Conservation (phyloP, 2,113 vertebrate genomes). For the Halcyon senegalensis region DNA sequence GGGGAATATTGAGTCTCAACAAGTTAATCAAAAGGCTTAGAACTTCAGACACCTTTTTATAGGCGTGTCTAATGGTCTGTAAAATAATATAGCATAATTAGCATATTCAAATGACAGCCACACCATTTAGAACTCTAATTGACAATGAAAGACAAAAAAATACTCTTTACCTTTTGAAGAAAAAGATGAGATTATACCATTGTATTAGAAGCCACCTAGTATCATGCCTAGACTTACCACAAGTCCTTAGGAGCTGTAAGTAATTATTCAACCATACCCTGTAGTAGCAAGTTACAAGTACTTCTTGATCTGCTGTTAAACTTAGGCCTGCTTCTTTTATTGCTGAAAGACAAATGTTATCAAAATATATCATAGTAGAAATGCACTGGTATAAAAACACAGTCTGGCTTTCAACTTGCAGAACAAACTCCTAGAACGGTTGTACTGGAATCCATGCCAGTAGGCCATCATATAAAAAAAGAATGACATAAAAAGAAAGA, state of each 20-base stretch:
- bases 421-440: neutral
- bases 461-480: neutral
- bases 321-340: neutral
- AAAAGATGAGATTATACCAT: neutral
- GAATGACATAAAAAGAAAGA: neutral
- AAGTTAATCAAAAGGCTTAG: conserved; percentile 65
- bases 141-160: conserved; percentile 2
- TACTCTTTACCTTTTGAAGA: neutral
- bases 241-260: neutral
- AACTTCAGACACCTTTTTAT: conserved; percentile 31
- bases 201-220: neutral
- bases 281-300: neutral
- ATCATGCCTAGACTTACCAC: neutral
- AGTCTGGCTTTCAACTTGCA: neutral
- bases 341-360: neutral
- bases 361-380: neutral
- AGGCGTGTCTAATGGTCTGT: conserved; percentile 38
- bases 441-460: neutral
- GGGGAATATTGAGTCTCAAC: conserved; percentile 10
- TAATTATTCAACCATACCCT: neutral
- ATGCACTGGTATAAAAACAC: neutral
- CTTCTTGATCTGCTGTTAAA: neutral
- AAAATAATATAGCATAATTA: conserved; percentile 44
- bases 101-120: conserved; percentile 43
- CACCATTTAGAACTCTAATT: conserved; percentile 35